Evolutionary conservation across 2,797 vertebrate species (phyloP), one percentile per base, ranked within the genome.

Genomic region (Sternarchorhynchus goeldii): DNA sequence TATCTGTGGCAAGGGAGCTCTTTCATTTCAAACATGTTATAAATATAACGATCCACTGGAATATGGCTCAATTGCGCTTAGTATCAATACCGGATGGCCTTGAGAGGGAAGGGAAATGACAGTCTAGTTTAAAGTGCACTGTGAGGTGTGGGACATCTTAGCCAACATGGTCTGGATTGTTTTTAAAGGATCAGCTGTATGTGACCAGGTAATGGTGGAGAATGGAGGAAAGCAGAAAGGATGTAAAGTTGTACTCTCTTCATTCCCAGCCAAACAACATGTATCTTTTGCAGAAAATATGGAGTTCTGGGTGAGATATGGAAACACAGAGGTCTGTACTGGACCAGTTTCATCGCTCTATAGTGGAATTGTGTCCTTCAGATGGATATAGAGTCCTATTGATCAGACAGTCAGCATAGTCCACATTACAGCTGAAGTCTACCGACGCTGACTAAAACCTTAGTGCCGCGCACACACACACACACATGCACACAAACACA

Each of bases 31-130:
- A 78, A 75, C 55, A 36, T 0, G 20, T 31, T 57, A 18, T 66
- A 82, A 76, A 82, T 76, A 69, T 77, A 72, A 62, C 29, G 25
- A 74, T 77, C 75, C 65, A 55, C 8, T 31, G 10, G 36, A 69
- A 58, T 71, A 82, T 45, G 55, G 70, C 76, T 62, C 71, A 73
- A 53, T 62, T 70, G 55, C 69, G 36, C 78, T 70, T 20, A 21
- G 32, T 39, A 71, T 62, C 39, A 65, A 69, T 66, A 77, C 55
- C 57, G 56, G 31, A 50, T 45, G 20, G 70, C 74, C 69, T 80
- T 83, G 58, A 21, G 34, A 64, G 57, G 20, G 12, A 17, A 79
- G 59, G 59, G 29, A 64, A 59, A 62, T 29, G 2, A 34, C 32
- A n/a, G 34, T 56, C 55, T 20, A 68, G 55, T 58, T 56, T 57